Base-by-base conservation (phyloP, 2,797 vertebrate genomes). In the Darevskia nairensis region DNA sequence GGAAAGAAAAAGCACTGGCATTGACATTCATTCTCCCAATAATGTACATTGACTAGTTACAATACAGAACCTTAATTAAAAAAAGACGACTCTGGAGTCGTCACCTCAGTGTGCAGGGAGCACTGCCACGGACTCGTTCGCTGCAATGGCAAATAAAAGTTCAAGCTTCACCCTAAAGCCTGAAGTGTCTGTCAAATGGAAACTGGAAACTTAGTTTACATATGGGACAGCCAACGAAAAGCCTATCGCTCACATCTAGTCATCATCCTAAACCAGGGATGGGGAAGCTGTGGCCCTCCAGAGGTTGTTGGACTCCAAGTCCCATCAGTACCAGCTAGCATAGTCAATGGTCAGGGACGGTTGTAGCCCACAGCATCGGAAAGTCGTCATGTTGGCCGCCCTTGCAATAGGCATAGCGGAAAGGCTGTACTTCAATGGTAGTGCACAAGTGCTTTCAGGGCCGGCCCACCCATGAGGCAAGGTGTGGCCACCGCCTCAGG, bases 21-120 rank as follows among this genome's bases (percentile, higher is more conserved):
- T 98, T 98, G 98, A 98, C 98, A 98, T 98, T 99, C 98, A 99
- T 98, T 99, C 98, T 98, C 98, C 98, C 98, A 99, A 99, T 99
- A 99, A 99, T 99, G 98, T 98, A 98, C 98, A 98, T 98, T 99
- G 98, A 99, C 98, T 98, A 98, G 98, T 98, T 99, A 99, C 99
- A 99, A 98, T 98, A 99, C 97, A 97, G 97, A 98, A 98, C 98
- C 98, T 99, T 99, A 99, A 99, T 99, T 99, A 99, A 99, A 99
- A 97, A 99, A 96, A 97, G 95, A 93, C 93, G 96, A 96, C 96
- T 95, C 93, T 55, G 80, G 89, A 96, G 96, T 94, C 85, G 80
- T 94, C 95, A 95, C 96, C 96, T 95, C 91, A 0, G 92, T 13
- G 91, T 90, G 90, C 90, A 92, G 94, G 90, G 11, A 32, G 25